Evolutionary conservation across 2,113 vertebrate species (phyloP).

Genomic region (Oncorhynchus keta): DNA sequence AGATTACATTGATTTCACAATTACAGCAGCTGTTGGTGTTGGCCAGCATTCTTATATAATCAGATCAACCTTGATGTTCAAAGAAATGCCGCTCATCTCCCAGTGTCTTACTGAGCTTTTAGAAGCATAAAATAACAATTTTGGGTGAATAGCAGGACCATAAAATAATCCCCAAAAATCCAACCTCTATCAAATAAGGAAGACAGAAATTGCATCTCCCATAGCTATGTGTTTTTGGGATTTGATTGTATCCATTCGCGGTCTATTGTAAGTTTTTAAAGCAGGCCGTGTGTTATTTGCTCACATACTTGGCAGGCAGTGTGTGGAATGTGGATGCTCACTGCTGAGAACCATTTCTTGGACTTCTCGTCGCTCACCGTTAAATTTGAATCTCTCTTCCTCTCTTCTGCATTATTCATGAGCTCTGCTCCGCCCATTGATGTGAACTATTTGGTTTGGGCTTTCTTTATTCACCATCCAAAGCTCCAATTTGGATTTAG

Average conservation of each 20-base stretch:
- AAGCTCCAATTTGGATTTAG: constrained; percentile 2
- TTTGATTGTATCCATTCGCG: constrained; percentile 59
- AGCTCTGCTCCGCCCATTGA: constrained; percentile 6
- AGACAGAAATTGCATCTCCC: constrained; percentile 46
- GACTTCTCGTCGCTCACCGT: constrained; percentile 12
- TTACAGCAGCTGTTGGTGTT: no score
- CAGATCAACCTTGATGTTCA: constrained; percentile 54
- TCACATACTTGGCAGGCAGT: constrained; percentile 13
- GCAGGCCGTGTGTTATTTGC: constrained; percentile 33
- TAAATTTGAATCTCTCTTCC: not conserved
- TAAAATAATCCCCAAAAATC: constrained; percentile 63
- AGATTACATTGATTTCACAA: no score
- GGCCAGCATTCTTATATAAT: not conserved
- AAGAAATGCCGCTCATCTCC: constrained; percentile 35
- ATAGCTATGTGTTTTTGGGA: constrained; percentile 33
- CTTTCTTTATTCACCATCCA: constrained; percentile 9
- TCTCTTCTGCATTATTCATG: constrained; percentile 3
- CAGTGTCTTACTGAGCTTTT: constrained; percentile 48
- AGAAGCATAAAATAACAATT: constrained; percentile 37
- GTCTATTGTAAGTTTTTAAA: constrained; percentile 46
- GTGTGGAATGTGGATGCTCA: constrained; percentile 20
- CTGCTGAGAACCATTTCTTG: constrained; percentile 34
- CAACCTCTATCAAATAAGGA: constrained; percentile 49
- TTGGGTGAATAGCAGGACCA: constrained; percentile 55
- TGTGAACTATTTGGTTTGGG: constrained; percentile 9